Percentiles rank a stretch among this genome's conserved stretches.
Conservation (phyloP, 2,888 invertebrate species). For the Apamea epomidion region DNA sequence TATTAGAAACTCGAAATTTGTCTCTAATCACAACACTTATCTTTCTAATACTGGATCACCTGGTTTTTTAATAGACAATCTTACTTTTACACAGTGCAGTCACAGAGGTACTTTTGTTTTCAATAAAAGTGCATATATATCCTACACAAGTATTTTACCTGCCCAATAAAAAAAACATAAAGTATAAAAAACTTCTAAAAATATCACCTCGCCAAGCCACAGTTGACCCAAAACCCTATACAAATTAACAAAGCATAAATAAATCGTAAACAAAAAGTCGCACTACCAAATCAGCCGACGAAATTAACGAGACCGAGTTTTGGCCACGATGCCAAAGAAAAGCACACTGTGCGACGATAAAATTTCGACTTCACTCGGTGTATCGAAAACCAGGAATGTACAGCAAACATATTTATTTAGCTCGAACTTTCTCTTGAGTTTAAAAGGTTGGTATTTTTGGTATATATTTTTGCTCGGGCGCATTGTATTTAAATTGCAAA, state of each 20-base stretch:
- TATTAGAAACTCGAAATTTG: not conserved
- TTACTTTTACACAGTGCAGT: not conserved
- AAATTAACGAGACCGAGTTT: constrained; percentile 64
- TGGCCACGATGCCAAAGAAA: constrained; percentile 47
- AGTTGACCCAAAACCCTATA: constrained; percentile 51
- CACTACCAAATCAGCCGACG: constrained; percentile 60
- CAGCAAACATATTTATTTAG: constrained; percentile 71
- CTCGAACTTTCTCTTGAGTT: constrained; percentile 67
- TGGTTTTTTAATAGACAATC: not conserved
- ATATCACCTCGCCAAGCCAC: constrained; percentile 55
- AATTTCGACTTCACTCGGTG: constrained; percentile 59
- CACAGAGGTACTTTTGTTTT: not conserved
- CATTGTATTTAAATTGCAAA: constrained; percentile 74
- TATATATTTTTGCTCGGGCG: constrained; percentile 61
- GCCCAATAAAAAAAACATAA: constrained; percentile 63
- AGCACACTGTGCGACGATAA: constrained; percentile 55
- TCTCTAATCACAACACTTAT: not conserved
- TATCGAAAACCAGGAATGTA: constrained; percentile 63
- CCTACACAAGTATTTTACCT: constrained; percentile 52
- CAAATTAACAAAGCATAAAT: constrained; percentile 58
- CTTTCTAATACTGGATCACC: not conserved
- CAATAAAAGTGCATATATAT: not conserved
- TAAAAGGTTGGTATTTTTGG: constrained; percentile 66
- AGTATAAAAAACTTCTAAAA: constrained; percentile 64
- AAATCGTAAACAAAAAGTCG: constrained; percentile 55